Conservation (phyloP, 2,797 vertebrate genomes). For the Siniperca obscura region DNA sequence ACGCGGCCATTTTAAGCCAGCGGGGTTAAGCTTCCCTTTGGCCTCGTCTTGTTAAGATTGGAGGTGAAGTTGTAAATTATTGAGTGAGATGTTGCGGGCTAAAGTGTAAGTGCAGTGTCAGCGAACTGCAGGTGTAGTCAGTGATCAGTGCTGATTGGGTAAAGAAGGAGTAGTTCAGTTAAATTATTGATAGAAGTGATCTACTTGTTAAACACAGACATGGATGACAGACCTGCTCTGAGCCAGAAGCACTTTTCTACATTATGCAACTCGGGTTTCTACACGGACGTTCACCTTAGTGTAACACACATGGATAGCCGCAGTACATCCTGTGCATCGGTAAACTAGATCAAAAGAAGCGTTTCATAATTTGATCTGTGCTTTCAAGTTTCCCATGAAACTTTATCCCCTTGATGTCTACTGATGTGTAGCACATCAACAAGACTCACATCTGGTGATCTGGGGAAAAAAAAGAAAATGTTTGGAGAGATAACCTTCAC, state of each 20-base stretch:
- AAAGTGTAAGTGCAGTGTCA: conserved; percentile 55
- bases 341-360: conserved; percentile 41
- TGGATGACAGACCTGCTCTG: background rate
- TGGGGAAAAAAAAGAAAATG: background rate
- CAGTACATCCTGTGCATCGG: conserved; percentile 4
- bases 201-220: conserved; percentile 17
- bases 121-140: conserved; percentile 36
- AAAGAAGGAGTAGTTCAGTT: background rate
- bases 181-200: conserved; percentile 31
- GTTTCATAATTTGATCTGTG: conserved; percentile 32
- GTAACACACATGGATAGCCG: background rate
- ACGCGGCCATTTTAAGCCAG: background rate
- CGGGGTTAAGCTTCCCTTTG: conserved; percentile 54
- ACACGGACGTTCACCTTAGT: background rate
- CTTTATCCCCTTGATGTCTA: conserved; percentile 43
- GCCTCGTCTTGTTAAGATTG: conserved; percentile 41
- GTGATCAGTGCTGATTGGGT: conserved; percentile 42
- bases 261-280: background rate
- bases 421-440: conserved; percentile 44
- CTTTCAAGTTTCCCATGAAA: conserved; percentile 48
- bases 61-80: conserved; percentile 66
- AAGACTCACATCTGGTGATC: conserved; percentile 26
- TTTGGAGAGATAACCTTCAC: conserved; percentile 6
- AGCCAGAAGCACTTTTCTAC: background rate
- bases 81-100: conserved; percentile 54